These are phyloP conservation scores for Rhynchophorus ferrugineus DNA, from an alignment of 1,140 invertebrate species.

Conservation along the genomic window DNA sequence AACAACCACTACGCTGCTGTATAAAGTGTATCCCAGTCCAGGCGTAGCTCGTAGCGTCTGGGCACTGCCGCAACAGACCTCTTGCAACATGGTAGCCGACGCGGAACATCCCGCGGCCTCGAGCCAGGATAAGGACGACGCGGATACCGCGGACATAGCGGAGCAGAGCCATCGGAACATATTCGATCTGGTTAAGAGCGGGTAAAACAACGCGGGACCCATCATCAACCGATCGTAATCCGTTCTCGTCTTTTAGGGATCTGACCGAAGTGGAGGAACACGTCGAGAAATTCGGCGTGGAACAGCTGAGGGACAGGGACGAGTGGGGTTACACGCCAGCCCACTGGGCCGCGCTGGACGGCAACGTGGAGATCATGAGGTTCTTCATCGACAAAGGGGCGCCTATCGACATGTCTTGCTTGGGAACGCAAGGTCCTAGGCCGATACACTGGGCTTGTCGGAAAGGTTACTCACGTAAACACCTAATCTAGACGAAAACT, in stretches of 20 bases:
- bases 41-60: constrained; percentile 78
- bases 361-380: constrained; percentile 74
- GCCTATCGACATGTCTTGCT: constrained; percentile 75
- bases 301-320: constrained; percentile 66
- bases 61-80: constrained; percentile 60
- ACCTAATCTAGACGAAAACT: too few species aligned
- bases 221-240: neutral
- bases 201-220: constrained; percentile 40
- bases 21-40: constrained; percentile 65
- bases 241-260: constrained; percentile 45
- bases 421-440: constrained; percentile 78
- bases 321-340: constrained; percentile 88
- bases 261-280: constrained; percentile 67
- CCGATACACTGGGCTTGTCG: constrained; percentile 88
- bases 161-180: constrained; percentile 50
- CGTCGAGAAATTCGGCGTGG: constrained; percentile 66
- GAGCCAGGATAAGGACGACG: constrained; percentile 42
- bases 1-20: constrained; percentile 31
- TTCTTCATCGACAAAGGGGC: constrained; percentile 75
- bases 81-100: constrained; percentile 64
- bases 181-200: constrained; percentile 57
- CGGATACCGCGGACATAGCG: constrained; percentile 42
- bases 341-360: constrained; percentile 85
- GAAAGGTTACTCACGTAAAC: constrained; percentile 42
- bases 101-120: constrained; percentile 45